phyloP scores from a whole-genome alignment of 2,113 vertebrate genomes.

The Antigone vipio region DNA sequence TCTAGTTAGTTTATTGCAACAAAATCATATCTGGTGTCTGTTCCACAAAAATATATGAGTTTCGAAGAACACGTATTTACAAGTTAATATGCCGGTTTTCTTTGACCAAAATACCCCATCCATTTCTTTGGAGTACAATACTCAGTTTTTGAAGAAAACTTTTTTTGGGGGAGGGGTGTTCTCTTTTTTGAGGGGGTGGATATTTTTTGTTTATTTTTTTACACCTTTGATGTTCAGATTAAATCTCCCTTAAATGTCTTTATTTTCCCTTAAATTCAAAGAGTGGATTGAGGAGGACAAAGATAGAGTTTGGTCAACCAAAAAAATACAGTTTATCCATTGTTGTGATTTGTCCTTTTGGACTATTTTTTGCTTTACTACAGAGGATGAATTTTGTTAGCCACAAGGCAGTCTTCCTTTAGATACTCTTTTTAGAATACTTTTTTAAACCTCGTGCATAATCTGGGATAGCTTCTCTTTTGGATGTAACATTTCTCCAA shows the following conservation, averaged over 20 bases:
- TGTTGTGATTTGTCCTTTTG: not conserved
- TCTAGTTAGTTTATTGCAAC: not conserved
- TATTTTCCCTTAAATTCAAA: not conserved
- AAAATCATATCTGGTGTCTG: not conserved
- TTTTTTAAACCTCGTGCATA: not conserved
- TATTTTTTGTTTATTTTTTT: not conserved
- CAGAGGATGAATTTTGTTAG: not conserved
- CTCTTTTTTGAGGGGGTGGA: rapidly evolving
- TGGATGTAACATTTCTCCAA: not conserved
- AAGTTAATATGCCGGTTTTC: not conserved
- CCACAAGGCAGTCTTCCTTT: not conserved
- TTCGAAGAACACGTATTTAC: not conserved
- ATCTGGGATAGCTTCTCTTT: not conserved
- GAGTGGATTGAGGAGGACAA: not conserved
- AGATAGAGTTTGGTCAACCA: not conserved
- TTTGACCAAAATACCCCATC: not conserved
- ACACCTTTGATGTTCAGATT: not conserved
- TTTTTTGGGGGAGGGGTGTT: not conserved
- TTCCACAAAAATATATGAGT: not conserved
- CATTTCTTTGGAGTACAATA: not conserved
- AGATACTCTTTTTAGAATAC: not conserved
- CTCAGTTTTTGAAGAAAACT: not conserved
- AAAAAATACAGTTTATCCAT: not conserved
- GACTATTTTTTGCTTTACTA: not conserved
- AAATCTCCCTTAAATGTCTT: not conserved